phyloP scores from a whole-genome alignment of 2,113 vertebrate genomes.

The Bungarus multicinctus region DNA sequence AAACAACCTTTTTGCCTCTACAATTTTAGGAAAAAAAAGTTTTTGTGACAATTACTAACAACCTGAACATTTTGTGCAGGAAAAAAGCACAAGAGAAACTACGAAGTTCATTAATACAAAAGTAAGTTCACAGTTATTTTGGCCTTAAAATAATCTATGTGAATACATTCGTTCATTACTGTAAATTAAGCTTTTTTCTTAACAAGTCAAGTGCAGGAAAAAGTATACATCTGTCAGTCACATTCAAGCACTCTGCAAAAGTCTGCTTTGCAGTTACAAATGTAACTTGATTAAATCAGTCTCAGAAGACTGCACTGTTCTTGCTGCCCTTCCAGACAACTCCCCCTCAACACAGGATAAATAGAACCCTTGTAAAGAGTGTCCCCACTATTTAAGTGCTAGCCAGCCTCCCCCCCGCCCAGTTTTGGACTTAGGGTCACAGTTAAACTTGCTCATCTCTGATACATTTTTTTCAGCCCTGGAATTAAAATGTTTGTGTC shows the following conservation, averaged over 20 bases:
- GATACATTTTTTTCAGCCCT: slow-evolving; percentile 38
- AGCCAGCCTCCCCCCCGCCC: slow-evolving; percentile 17
- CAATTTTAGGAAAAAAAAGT: slow-evolving; percentile 8
- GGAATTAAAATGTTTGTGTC: slow-evolving; percentile 5
- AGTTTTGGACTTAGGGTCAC: slow-evolving; percentile 25
- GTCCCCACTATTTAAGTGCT: slow-evolving; percentile 69
- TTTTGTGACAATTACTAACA: slow-evolving; percentile 7
- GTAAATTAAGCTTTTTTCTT: slow-evolving; percentile 52
- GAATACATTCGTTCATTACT: slow-evolving; percentile 61
- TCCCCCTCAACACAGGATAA: slow-evolving; percentile 56
- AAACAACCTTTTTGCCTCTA: slow-evolving; percentile 21
- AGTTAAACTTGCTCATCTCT: slow-evolving; percentile 34
- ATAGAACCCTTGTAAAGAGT: slow-evolving; percentile 27
- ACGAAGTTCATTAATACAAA: slow-evolving; percentile 43
- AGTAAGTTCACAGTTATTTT: slow-evolving; percentile 74
- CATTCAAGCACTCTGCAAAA: slow-evolving; percentile 80
- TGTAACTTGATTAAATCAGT: slow-evolving; percentile 56
- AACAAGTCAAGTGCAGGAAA: slow-evolving; percentile 73
- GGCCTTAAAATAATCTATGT: slow-evolving; percentile 67
- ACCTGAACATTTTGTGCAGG: slow-evolving; percentile 39
- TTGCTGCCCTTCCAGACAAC: slow-evolving; percentile 28
- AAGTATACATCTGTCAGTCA: slow-evolving; percentile 57
- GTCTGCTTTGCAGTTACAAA: slow-evolving; percentile 65
- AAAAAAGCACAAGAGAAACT: slow-evolving; percentile 20
- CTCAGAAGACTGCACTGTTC: slow-evolving; percentile 46